These are phyloP conservation scores for Propsilocerus akamusi DNA, from an alignment of 1,140 invertebrate species.

Conservation along the genomic window DNA sequence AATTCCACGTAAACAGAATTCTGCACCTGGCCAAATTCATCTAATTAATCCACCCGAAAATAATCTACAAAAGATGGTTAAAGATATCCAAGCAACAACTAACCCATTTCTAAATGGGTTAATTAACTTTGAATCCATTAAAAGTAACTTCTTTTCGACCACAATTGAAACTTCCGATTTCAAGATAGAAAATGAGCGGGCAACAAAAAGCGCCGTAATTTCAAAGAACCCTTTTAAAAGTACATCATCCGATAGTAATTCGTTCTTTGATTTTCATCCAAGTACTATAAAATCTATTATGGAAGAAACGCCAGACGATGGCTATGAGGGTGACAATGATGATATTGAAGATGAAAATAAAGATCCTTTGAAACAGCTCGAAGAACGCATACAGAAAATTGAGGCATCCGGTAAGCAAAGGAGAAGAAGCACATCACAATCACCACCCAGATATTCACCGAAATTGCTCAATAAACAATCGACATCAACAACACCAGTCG, in stretches of 20 bases:
- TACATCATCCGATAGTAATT: not conserved
- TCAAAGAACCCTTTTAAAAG: not conserved
- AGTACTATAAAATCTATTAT: not conserved
- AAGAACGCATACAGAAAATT: not conserved
- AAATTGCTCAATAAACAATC: not conserved
- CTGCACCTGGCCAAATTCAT: not conserved
- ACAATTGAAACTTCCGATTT: not conserved
- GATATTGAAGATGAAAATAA: not conserved
- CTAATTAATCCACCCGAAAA: not conserved
- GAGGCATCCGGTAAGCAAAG: not conserved
- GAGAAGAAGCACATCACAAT: not conserved
- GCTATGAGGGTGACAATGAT: not conserved
- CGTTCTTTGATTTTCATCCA: not conserved
- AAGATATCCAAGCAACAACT: constrained; percentile 1
- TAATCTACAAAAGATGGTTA: not conserved
- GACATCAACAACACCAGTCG: too few relatives aligned
- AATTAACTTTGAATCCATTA: not conserved
- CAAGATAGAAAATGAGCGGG: not conserved
- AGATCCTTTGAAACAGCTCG: not conserved
- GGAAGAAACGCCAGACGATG: not conserved
- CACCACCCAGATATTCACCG: not conserved
- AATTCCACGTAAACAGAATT: constrained; percentile 11
- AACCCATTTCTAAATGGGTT: constrained; percentile 7
- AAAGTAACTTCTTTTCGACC: not conserved
- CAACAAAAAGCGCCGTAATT: not conserved